These are phyloP conservation scores for Piaya cayana DNA, from an alignment of 2,113 vertebrate species.

Conservation along the genomic window DNA sequence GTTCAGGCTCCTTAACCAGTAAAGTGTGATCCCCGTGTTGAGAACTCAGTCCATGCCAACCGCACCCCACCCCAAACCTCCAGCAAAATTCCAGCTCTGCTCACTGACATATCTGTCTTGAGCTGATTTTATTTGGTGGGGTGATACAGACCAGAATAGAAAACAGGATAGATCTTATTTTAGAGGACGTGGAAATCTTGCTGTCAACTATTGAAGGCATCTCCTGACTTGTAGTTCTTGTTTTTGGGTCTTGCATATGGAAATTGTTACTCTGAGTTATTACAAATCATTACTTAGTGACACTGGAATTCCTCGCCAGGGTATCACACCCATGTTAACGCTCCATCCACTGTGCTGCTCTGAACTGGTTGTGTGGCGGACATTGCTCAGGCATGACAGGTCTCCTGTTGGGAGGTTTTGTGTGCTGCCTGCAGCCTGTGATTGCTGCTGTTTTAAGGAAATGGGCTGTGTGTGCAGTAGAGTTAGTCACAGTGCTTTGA, in stretches of 20 bases:
- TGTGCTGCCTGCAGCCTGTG: not conserved
- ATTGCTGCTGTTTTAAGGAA: not conserved
- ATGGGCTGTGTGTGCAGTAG: not conserved
- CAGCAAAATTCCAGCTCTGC: not conserved
- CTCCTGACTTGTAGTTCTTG: constrained; percentile 33
- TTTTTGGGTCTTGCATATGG: constrained; percentile 37
- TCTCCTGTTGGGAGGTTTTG: not conserved
- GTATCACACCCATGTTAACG: constrained; percentile 15
- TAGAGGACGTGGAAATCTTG: constrained; percentile 22
- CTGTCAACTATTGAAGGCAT: constrained; percentile 16
- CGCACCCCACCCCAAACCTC: not conserved
- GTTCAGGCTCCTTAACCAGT: not conserved
- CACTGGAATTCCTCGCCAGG: constrained; percentile 30
- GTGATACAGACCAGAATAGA: not conserved
- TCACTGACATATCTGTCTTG: not conserved
- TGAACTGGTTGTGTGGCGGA: not conserved
- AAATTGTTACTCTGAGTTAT: constrained; percentile 50
- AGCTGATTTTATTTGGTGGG: not conserved
- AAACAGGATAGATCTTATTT: not conserved
- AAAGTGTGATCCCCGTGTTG: not conserved
- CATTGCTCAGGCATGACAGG: not conserved
- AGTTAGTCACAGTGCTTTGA: constrained; percentile 18
- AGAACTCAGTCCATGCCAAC: not conserved
- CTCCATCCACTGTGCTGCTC: not conserved
- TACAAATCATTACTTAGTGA: constrained; percentile 37